Evolutionary conservation across 2,113 vertebrate genomes (phyloP).

Genomic region (Oxyura jamaicensis): DNA sequence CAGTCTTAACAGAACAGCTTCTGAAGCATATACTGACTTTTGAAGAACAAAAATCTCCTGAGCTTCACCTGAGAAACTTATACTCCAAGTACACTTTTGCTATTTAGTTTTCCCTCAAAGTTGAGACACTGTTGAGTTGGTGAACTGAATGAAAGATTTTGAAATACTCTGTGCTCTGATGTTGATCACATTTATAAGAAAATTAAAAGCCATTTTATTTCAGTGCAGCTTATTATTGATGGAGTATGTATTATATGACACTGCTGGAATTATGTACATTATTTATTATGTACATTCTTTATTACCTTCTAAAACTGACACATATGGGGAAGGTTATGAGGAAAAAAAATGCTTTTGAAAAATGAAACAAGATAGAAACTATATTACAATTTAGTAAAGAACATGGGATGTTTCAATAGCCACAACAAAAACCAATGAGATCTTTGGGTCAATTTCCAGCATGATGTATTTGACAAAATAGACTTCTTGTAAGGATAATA

Average conservation of each 20-base stretch:
- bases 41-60: conserved; percentile 4
- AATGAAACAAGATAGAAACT: conserved; percentile 60
- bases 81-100: conserved; percentile 21
- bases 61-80: not conserved
- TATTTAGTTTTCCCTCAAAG: conserved; percentile 36
- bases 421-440: not conserved
- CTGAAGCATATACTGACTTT: not conserved
- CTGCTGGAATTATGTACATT: conserved; percentile 42
- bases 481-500: not conserved
- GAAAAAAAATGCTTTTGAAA: conserved; percentile 27
- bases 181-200: conserved; percentile 52
- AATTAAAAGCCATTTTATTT: conserved; percentile 31
- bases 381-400: conserved; percentile 40
- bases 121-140: not conserved
- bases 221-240: conserved; percentile 3
- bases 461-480: not conserved
- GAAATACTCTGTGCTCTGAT: conserved; percentile 22
- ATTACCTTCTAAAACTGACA: conserved; percentile 1
- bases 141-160: conserved; percentile 26
- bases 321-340: conserved; percentile 1
- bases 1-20: not conserved
- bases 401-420: conserved; percentile 32
- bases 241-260: not conserved
- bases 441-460: conserved; percentile 16
- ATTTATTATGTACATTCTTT: conserved; percentile 56